phyloP scores from a whole-genome alignment of 2,888 invertebrate species.

The Biston betularia region DNA sequence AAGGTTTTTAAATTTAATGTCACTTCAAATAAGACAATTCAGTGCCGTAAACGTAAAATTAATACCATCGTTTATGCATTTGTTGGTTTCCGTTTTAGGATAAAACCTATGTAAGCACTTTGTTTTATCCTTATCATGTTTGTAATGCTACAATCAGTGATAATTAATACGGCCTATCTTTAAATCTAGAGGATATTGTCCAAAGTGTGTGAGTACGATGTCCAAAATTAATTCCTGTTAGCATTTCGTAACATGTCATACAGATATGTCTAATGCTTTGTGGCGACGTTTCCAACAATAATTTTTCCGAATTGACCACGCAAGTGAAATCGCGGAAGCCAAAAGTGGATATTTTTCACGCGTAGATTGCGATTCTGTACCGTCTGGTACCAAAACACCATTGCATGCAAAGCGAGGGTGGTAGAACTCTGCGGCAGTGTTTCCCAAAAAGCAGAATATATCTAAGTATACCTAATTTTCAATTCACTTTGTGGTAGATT shows the following conservation, averaged over 20 bases:
- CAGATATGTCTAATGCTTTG: no score
- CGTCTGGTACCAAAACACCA: no score
- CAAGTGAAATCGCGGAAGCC: no score
- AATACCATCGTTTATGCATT: neutral
- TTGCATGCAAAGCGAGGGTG: no score
- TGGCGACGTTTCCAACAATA: no score
- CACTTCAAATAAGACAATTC: neutral
- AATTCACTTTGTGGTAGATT: no score
- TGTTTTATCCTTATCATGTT: conserved; percentile 10
- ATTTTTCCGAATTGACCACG: no score
- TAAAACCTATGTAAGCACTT: conserved; percentile 4
- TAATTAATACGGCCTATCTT: conserved; percentile 11
- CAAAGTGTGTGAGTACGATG: conserved; percentile 8
- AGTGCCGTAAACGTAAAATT: neutral
- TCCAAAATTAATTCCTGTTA: neutral
- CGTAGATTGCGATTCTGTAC: no score
- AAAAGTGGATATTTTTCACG: no score
- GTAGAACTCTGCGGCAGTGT: no score
- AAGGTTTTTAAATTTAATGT: neutral
- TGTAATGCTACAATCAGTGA: conserved; percentile 10
- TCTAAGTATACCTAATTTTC: no score
- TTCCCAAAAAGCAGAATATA: no score
- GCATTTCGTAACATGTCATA: neutral
- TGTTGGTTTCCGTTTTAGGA: conserved; percentile 5
- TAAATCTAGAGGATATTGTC: neutral